Conservation (phyloP, 1,140 invertebrate genomes). For the Dermatophagoides farinae region DNA sequence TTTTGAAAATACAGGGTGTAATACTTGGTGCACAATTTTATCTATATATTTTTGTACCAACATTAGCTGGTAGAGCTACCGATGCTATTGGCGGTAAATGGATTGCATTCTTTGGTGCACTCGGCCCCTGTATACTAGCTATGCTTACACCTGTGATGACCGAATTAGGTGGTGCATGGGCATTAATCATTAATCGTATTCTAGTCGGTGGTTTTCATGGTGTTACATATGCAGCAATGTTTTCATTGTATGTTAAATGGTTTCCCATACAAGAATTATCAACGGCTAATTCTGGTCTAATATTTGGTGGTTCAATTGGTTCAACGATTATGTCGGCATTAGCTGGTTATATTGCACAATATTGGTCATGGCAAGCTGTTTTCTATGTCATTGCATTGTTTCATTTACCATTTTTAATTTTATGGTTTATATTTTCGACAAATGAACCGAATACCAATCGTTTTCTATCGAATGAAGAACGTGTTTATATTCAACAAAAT, state of each 20-base stretch:
- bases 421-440: neutral
- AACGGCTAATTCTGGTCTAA: constrained; percentile 3
- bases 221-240: neutral
- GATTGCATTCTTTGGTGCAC: constrained; percentile 56
- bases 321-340: constrained; percentile 21
- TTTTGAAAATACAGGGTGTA: constrained; percentile 34
- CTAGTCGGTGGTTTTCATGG: constrained; percentile 4
- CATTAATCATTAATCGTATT: neutral
- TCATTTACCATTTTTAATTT: neutral
- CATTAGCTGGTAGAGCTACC: constrained; percentile 52
- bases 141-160: constrained; percentile 55
- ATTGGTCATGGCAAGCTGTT: constrained; percentile 35
- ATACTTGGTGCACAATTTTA: constrained; percentile 66
- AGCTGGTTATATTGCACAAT: constrained; percentile 26
- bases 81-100: constrained; percentile 58
- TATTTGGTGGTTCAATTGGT: constrained; percentile 24
- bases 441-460: neutral
- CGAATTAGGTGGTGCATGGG: neutral
- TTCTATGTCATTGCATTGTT: neutral
- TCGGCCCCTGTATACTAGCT: constrained; percentile 57
- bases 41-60: constrained; percentile 57
- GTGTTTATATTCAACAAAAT: neutral
- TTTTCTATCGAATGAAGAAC: neutral
- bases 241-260: constrained; percentile 4
- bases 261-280: neutral